Conservation (phyloP, 2,888 invertebrate genomes). For the Mythimna vitellina region DNA sequence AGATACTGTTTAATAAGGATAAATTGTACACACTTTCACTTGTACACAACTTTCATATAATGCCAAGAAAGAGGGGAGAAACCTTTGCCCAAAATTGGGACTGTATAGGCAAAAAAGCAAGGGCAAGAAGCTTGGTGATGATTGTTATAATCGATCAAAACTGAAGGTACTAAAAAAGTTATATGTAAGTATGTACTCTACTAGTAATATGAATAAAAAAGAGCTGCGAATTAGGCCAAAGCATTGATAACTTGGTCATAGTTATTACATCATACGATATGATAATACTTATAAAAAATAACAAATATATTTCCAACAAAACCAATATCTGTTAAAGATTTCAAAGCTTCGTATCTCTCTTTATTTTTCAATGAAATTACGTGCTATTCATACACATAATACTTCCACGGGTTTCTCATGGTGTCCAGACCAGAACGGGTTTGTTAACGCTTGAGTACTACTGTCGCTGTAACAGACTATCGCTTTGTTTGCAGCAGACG, state of each 20-base stretch:
- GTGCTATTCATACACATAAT: constrained; percentile 26
- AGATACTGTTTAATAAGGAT: no score
- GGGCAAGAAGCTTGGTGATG: neutral
- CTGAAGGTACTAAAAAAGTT: no score
- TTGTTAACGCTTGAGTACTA: constrained; percentile 42
- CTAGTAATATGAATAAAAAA: constrained; percentile 14
- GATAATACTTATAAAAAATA: constrained; percentile 18
- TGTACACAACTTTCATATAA: no score
- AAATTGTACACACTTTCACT: no score
- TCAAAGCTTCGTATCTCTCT: neutral
- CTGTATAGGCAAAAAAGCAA: no score
- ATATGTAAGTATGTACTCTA: neutral
- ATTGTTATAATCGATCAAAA: neutral
- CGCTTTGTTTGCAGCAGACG: constrained; percentile 65
- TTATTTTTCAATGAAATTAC: constrained; percentile 25
- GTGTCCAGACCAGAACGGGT: constrained; percentile 45
- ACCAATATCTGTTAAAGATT: neutral
- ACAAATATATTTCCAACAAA: neutral
- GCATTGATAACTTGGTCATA: constrained; percentile 58
- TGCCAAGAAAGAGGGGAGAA: no score
- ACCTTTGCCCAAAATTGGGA: no score
- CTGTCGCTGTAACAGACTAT: constrained; percentile 60
- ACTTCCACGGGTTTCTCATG: constrained; percentile 32
- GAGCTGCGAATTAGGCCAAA: constrained; percentile 62
- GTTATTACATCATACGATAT: neutral